Evolutionary conservation across 2,888 invertebrate genomes (phyloP).

Genomic region (Pomacea canaliculata): DNA sequence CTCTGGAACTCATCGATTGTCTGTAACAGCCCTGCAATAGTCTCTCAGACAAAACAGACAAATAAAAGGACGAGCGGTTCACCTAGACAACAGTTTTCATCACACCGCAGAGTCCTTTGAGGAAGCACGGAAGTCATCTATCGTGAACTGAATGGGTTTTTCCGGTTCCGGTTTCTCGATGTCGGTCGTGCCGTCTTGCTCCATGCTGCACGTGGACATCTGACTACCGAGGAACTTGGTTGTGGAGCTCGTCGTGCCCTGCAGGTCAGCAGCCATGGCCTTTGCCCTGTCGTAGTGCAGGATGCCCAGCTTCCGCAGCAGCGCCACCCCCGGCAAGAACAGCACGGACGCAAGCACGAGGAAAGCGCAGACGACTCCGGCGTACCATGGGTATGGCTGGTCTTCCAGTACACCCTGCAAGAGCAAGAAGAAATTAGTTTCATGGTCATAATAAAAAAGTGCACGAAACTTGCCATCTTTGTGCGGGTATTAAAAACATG

Average conservation of each 20-base stretch:
- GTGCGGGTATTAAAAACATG: no score
- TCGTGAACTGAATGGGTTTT: slow-evolving; percentile 24
- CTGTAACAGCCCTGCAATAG: no score
- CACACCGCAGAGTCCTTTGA: neutral
- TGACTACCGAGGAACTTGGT: slow-evolving; percentile 46
- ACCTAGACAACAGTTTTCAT: slow-evolving; percentile 1
- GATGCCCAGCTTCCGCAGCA: slow-evolving; percentile 45
- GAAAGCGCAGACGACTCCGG: slow-evolving; percentile 39
- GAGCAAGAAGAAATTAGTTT: neutral
- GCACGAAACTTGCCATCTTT: no score
- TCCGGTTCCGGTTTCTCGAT: slow-evolving; percentile 23
- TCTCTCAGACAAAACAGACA: neutral
- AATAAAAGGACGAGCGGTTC: neutral
- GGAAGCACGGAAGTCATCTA: slow-evolving; percentile 8
- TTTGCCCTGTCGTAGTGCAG: slow-evolving; percentile 50
- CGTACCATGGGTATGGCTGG: slow-evolving; percentile 54
- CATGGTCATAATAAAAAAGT: neutral
- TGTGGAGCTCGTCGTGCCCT: slow-evolving; percentile 49
- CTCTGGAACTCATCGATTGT: no score
- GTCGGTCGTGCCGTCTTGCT: slow-evolving; percentile 36
- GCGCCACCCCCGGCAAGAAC: slow-evolving; percentile 55
- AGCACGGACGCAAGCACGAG: slow-evolving; percentile 52
- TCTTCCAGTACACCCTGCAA: slow-evolving; percentile 35
- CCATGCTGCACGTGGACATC: slow-evolving; percentile 38
- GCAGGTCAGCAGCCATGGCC: slow-evolving; percentile 44